phyloP scores from a whole-genome alignment of 2,888 invertebrate genomes.

The Agelastica alni region DNA sequence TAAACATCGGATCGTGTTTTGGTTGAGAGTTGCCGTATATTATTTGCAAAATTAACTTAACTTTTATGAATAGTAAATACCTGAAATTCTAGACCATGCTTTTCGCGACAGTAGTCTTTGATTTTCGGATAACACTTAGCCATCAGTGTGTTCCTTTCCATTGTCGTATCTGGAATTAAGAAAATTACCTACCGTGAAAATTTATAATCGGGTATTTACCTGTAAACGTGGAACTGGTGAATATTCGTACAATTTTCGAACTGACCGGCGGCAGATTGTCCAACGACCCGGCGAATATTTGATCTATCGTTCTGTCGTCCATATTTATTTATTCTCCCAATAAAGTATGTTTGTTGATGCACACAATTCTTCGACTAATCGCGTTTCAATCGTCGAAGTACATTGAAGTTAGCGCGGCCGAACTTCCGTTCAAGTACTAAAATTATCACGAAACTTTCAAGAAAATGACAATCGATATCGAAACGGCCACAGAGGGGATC shows the following conservation, averaged over 20 bases:
- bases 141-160: slow-evolving; percentile 97
- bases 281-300: slow-evolving; percentile 86
- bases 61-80: too few relatives aligned
- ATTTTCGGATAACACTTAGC: slow-evolving; percentile 96
- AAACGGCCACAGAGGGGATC: neutral
- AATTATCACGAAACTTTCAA: slow-evolving; percentile 19
- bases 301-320: slow-evolving; percentile 90
- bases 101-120: slow-evolving; percentile 96
- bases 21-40: too few relatives aligned
- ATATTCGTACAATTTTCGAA: slow-evolving; percentile 97
- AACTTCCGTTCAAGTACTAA: slow-evolving; percentile 16
- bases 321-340: slow-evolving; percentile 63
- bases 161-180: slow-evolving; percentile 80
- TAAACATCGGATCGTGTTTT: too few relatives aligned
- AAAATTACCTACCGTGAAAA: slow-evolving; percentile 1
- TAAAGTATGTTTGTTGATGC: too few relatives aligned
- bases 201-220: slow-evolving; percentile 64
- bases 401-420: slow-evolving; percentile 11
- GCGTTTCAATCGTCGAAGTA: too few relatives aligned
- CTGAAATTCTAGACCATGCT: slow-evolving; percentile 97
- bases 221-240: slow-evolving; percentile 98
- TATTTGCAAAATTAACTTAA: too few relatives aligned
- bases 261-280: slow-evolving; percentile 91
- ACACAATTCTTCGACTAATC: too few relatives aligned
- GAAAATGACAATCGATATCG: slow-evolving; percentile 28